Percentiles rank a stretch among this genome's conserved stretches.
Conservation (phyloP, 2,888 invertebrate species). For the Agapostemon virescens region DNA sequence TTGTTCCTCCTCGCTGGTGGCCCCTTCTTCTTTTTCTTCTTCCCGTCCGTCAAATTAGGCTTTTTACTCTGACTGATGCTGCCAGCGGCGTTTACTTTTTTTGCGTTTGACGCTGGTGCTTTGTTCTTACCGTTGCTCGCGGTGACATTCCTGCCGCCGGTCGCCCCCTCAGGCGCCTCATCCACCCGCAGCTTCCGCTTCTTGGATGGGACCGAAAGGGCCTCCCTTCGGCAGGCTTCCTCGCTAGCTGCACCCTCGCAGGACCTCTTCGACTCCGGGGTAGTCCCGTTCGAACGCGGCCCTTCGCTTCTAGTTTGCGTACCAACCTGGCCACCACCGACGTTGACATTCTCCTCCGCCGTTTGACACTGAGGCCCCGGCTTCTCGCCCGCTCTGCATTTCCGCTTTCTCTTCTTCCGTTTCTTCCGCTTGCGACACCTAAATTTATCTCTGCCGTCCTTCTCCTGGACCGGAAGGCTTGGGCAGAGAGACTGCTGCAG, state of each 20-base stretch:
- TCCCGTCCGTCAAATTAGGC: conserved; percentile 69
- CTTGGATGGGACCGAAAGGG: conserved; percentile 71
- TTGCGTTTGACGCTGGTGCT: conserved; percentile 62
- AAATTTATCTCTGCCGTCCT: conserved; percentile 78
- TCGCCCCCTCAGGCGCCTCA: conserved; percentile 21
- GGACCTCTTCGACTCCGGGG: conserved; percentile 72
- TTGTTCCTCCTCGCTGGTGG: conserved; percentile 62
- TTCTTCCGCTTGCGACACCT: conserved; percentile 82
- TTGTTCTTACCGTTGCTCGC: conserved; percentile 66
- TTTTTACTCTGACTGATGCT: conserved; percentile 68
- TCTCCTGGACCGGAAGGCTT: conserved; percentile 70
- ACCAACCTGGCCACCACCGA: neutral
- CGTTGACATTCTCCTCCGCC: conserved; percentile 29
- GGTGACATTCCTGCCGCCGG: conserved; percentile 46
- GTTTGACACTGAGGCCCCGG: conserved; percentile 71
- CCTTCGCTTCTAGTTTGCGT: conserved; percentile 35
- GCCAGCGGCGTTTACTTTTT: conserved; percentile 65
- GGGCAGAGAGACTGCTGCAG: conserved; percentile 78
- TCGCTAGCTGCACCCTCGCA: conserved; percentile 75
- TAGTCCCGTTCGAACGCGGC: conserved; percentile 31
- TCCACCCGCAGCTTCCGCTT: conserved; percentile 81
- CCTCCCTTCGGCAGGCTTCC: conserved; percentile 73
- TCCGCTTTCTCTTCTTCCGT: conserved; percentile 81
- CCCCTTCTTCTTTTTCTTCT: conserved; percentile 69
- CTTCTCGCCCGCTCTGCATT: conserved; percentile 73